Evolutionary conservation across 2,797 vertebrate genomes (phyloP).

Genomic region (Clangula hyemalis): DNA sequence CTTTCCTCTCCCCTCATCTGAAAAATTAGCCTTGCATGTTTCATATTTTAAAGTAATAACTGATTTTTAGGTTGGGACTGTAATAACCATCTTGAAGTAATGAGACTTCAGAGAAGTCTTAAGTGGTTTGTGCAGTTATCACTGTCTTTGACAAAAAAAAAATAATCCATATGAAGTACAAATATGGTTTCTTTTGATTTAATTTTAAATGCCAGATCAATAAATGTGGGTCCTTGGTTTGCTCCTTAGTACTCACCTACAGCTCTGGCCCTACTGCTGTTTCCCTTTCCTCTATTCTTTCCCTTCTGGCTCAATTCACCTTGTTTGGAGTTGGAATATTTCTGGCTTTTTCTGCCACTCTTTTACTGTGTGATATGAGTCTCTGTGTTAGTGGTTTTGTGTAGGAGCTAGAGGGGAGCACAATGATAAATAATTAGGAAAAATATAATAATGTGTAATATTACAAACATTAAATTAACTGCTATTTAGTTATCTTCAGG

Average conservation of each 20-base stretch:
- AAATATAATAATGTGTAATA: neutral
- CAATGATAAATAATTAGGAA: neutral
- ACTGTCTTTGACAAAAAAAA: neutral
- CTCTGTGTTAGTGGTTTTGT: neutral
- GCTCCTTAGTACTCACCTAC: neutral
- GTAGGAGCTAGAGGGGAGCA: neutral
- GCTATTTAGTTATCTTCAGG: neutral
- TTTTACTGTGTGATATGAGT: neutral
- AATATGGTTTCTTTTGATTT: neutral
- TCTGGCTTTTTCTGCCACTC: neutral
- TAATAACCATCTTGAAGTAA: constrained; percentile 2
- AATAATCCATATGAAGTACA: neutral
- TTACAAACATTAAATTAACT: neutral
- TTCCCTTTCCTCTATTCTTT: neutral
- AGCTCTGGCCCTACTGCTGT: neutral
- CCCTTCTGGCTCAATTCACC: neutral
- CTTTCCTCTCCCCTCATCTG: neutral
- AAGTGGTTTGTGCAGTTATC: neutral
- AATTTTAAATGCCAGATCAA: constrained; percentile 13
- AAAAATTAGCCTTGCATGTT: neutral
- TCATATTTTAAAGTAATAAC: constrained; percentile 8
- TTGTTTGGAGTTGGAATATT: neutral
- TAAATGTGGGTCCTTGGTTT: neutral
- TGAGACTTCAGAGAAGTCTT: neutral
- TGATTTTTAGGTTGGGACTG: neutral